These are phyloP conservation scores for Zonitis immaculata DNA, from an alignment of 2,888 invertebrate species.

Conservation along the genomic window DNA sequence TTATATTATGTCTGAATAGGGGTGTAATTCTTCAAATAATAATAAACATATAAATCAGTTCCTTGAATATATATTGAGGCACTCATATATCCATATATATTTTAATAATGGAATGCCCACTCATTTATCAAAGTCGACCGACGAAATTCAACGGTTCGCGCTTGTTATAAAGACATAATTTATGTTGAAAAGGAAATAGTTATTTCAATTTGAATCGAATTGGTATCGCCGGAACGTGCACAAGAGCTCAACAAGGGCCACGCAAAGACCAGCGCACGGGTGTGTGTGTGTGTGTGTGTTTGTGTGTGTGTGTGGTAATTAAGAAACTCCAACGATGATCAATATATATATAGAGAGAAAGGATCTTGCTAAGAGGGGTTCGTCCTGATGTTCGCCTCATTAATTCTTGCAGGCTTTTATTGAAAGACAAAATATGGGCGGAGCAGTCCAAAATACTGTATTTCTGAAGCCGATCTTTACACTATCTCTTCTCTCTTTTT, in stretches of 20 bases:
- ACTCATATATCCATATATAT: no score
- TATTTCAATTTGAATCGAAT: constrained; percentile 45
- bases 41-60: constrained; percentile 47
- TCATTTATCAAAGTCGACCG: constrained; percentile 46
- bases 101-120: constrained; percentile 47
- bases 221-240: constrained; percentile 42
- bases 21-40: constrained; percentile 40
- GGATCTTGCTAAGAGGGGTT: constrained; percentile 19
- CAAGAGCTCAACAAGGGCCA: constrained; percentile 33
- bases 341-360: constrained; percentile 39
- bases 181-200: constrained; percentile 47
- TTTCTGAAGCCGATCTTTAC: constrained; percentile 31
- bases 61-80: constrained; percentile 43
- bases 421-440: constrained; percentile 54
- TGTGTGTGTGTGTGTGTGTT: no score
- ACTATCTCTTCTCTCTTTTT: neutral
- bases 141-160: constrained; percentile 37
- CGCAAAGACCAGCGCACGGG: no score
- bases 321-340: constrained; percentile 45
- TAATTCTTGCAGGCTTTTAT: constrained; percentile 49
- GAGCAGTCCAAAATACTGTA: constrained; percentile 36
- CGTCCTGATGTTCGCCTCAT: constrained; percentile 43
- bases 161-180: constrained; percentile 45
- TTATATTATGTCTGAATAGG: neutral
- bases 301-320: constrained; percentile 45